These are phyloP conservation scores for Cyrtodaria siliqua DNA, from an alignment of 2,888 invertebrate species.

Conservation along the genomic window DNA sequence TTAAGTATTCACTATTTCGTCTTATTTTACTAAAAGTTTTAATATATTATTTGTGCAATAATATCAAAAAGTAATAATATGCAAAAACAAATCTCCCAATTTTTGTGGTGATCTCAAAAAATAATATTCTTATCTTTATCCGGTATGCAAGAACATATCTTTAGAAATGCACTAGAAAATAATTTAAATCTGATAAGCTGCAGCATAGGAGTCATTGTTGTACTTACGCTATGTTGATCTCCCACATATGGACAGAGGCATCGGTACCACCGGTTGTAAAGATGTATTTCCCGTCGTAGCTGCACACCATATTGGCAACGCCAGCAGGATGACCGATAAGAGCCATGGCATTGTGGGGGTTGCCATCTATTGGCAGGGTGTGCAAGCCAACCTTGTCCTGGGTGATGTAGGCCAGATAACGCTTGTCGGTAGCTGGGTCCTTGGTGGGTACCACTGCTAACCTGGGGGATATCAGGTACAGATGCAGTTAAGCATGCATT, in stretches of 20 bases:
- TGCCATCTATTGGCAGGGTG: slow-evolving; percentile 91
- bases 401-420: slow-evolving; percentile 89
- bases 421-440: slow-evolving; percentile 72
- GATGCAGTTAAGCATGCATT: too few relatives aligned
- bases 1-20: too few relatives aligned
- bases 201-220: too few relatives aligned
- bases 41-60: too few relatives aligned
- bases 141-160: too few relatives aligned
- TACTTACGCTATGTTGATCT: slow-evolving; percentile 87
- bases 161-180: too few relatives aligned
- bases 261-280: slow-evolving; percentile 88
- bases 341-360: slow-evolving; percentile 89
- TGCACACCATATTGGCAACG: slow-evolving; percentile 86
- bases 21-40: too few relatives aligned
- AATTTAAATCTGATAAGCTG: too few relatives aligned
- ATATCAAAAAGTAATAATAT: too few relatives aligned
- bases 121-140: too few relatives aligned
- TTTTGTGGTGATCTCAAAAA: too few relatives aligned
- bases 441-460: slow-evolving; percentile 78
- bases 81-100: too few relatives aligned
- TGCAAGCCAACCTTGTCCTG: slow-evolving; percentile 90
- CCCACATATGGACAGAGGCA: slow-evolving; percentile 88
- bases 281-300: slow-evolving; percentile 87
- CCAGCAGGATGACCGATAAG: slow-evolving; percentile 90
- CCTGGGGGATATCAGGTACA: slow-evolving; percentile 67